A percentile compares a stretch with the other conserved stretches of the same genome.
phyloP scores from a whole-genome alignment of 2,888 invertebrate species.

The Parasteatoda lunata region DNA sequence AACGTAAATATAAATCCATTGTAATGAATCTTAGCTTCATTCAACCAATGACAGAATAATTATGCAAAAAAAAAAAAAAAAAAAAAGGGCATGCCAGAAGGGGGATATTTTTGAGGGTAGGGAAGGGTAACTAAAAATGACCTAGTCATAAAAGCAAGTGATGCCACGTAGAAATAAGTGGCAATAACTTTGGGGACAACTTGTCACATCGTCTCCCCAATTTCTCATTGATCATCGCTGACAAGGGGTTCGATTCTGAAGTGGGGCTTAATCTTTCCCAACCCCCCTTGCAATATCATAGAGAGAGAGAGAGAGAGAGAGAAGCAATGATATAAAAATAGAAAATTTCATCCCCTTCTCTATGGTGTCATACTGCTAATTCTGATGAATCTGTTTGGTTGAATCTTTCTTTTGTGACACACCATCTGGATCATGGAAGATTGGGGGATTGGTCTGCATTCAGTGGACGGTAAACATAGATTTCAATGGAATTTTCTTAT shows the following conservation, averaged over 20 bases:
- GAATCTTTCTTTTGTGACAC: not conserved
- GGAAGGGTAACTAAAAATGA: too few relatives aligned
- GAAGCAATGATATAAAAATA: not conserved
- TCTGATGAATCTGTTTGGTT: slow-evolving; percentile 44
- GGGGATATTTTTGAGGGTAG: too few relatives aligned
- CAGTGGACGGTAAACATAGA: not conserved
- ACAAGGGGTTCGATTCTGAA: not conserved
- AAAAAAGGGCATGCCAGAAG: too few relatives aligned
- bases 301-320: not conserved
- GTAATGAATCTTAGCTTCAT: too few relatives aligned
- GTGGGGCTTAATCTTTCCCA: not conserved
- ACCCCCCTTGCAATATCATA: not conserved
- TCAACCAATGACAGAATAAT: too few relatives aligned
- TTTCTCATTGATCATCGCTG: slow-evolving; percentile 40
- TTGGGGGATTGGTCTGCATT: not conserved
- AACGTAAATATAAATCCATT: too few relatives aligned
- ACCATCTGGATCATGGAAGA: slow-evolving; percentile 13
- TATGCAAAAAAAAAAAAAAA: too few relatives aligned
- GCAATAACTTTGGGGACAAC: slow-evolving; percentile 32
- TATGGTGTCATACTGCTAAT: slow-evolving; percentile 39
- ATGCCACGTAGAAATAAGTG: slow-evolving; percentile 30
- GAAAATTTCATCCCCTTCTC: not conserved
- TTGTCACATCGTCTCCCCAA: slow-evolving; percentile 22
- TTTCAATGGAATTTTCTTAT: slow-evolving; percentile 5
- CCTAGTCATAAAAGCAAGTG: not conserved